phyloP scores from a whole-genome alignment of 2,797 vertebrate species.

The Falco columbarius region DNA sequence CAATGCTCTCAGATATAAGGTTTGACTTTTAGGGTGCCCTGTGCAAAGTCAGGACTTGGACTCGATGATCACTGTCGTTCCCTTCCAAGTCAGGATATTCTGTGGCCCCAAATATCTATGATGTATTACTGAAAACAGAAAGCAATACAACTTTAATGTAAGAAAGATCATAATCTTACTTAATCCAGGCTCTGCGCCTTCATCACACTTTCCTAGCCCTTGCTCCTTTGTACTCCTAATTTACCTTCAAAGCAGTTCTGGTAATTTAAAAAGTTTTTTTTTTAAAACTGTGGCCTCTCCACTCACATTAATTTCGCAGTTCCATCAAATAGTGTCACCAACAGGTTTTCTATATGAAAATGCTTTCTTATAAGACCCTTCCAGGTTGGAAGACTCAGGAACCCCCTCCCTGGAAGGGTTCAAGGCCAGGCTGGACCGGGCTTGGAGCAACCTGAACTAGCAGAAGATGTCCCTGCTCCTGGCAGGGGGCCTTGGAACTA shows the following conservation, averaged over 20 bases:
- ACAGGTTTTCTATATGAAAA: neutral
- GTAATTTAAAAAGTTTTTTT: neutral
- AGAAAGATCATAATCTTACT: neutral
- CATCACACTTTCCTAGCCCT: neutral
- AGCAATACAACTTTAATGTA: neutral
- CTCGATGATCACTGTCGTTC: rapidly evolving
- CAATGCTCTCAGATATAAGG: rapidly evolving
- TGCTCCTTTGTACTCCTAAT: neutral
- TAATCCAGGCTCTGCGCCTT: neutral
- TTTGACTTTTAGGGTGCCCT: neutral
- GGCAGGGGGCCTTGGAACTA: no score
- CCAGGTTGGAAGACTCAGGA: neutral
- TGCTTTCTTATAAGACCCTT: neutral
- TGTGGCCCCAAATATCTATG: neutral
- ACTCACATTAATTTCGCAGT: neutral
- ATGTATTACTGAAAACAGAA: neutral
- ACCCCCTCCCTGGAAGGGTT: no score
- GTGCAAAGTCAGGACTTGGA: neutral
- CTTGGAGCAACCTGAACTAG: no score
- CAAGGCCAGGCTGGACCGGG: no score
- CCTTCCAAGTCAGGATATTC: neutral
- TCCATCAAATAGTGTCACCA: neutral
- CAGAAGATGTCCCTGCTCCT: no score
- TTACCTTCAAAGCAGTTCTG: neutral
- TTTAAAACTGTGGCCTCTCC: neutral